phyloP scores from a whole-genome alignment of 2,888 invertebrate species.

The Acleris holmiana region DNA sequence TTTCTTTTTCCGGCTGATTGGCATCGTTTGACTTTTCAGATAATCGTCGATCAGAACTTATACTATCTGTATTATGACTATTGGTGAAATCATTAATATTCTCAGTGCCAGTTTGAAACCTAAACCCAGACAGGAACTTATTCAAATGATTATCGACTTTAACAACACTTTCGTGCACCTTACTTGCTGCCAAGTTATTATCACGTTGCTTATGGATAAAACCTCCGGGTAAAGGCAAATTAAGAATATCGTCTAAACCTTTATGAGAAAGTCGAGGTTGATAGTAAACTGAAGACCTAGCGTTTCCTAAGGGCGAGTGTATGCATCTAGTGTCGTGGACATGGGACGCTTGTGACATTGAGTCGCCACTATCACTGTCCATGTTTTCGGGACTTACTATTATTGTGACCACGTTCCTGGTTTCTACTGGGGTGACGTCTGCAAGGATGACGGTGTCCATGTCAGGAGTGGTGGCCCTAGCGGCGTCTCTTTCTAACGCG shows the following conservation, averaged over 20 bases:
- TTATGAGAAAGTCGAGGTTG: conserved; percentile 42
- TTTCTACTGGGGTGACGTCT: conserved; percentile 53
- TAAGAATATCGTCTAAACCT: conserved; percentile 49
- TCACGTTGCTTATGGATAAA: conserved; percentile 45
- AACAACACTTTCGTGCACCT: conserved; percentile 51
- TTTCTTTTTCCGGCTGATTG: conserved; percentile 3
- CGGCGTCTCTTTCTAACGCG: conserved; percentile 70
- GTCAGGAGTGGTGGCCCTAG: conserved; percentile 50
- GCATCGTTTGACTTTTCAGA: conserved; percentile 3
- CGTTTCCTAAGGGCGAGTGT: conserved; percentile 48
- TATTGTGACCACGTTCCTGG: conserved; percentile 60
- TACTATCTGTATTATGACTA: background rate
- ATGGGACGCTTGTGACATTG: conserved; percentile 59
- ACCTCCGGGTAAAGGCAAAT: conserved; percentile 44
- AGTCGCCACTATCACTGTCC: conserved; percentile 46
- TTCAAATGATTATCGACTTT: conserved; percentile 35
- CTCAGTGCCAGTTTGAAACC: too few species aligned
- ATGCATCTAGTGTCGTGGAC: conserved; percentile 58
- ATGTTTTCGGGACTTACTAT: conserved; percentile 56
- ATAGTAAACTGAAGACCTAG: conserved; percentile 40
- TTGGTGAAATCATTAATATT: conserved; percentile 3
- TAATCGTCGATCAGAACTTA: too few species aligned
- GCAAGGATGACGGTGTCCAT: conserved; percentile 40
- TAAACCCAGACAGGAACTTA: conserved; percentile 38
- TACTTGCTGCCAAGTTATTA: conserved; percentile 57